phyloP scores from a whole-genome alignment of 2,113 vertebrate genomes.

The Leucopsar rothschildi region DNA sequence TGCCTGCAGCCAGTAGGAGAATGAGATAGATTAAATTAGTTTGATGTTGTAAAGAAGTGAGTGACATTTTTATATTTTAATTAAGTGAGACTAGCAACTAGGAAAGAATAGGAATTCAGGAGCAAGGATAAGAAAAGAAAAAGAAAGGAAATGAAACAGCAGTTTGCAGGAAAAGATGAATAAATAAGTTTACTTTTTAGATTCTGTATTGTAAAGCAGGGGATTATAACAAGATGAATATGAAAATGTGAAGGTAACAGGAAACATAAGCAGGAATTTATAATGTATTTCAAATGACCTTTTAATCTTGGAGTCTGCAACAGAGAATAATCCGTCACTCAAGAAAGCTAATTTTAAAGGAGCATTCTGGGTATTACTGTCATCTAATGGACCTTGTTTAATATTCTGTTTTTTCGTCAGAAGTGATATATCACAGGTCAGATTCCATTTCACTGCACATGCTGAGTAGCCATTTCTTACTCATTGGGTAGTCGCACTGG shows the following conservation, averaged over 20 bases:
- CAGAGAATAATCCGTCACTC: neutral
- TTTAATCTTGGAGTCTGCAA: neutral
- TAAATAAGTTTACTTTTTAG: neutral
- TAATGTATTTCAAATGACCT: neutral
- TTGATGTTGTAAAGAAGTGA: neutral
- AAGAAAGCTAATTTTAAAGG: conserved; percentile 19
- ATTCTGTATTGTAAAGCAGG: neutral
- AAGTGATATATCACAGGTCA: neutral
- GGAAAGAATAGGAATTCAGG: neutral
- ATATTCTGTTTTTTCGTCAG: neutral
- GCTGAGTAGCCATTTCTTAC: neutral
- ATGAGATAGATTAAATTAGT: conserved; percentile 1
- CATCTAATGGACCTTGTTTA: conserved; percentile 29
- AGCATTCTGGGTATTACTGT: neutral
- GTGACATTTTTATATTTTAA: conserved; percentile 41
- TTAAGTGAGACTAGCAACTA: conserved; percentile 7
- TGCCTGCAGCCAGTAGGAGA: neutral
- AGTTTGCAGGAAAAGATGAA: neutral
- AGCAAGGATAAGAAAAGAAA: neutral
- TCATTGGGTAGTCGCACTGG: neutral
- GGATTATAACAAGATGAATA: neutral
- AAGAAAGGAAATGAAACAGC: neutral
- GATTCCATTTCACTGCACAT: conserved; percentile 1
- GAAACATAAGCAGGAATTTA: neutral
- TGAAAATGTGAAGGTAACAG: neutral